These are phyloP conservation scores for Lymantria monacha DNA, from an alignment of 2,888 invertebrate genomes.

Conservation along the genomic window DNA sequence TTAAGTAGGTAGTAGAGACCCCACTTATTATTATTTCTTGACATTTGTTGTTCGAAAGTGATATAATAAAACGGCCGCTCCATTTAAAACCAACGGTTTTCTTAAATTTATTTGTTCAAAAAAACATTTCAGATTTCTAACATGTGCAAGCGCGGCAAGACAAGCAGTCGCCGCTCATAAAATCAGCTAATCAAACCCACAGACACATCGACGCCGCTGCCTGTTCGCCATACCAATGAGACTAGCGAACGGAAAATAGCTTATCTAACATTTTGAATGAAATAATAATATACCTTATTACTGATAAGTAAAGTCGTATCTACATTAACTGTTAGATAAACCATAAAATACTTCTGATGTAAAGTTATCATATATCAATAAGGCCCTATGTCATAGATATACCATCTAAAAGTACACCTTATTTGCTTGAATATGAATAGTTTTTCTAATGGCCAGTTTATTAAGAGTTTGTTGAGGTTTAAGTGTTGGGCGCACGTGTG, in stretches of 20 bases:
- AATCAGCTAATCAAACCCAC: slow-evolving; percentile 74
- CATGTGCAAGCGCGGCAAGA: slow-evolving; percentile 33
- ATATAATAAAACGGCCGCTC: not conserved
- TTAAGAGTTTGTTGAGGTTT: slow-evolving; percentile 44
- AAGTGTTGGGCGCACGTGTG: slow-evolving; percentile 73
- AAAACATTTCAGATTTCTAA: slow-evolving; percentile 22
- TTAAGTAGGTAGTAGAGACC: too few species aligned
- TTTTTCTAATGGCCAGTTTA: slow-evolving; percentile 28
- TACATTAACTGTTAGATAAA: slow-evolving; percentile 26
- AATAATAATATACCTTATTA: slow-evolving; percentile 35
- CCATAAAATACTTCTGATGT: slow-evolving; percentile 56
- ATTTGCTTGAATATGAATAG: slow-evolving; percentile 24
- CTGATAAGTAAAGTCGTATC: slow-evolving; percentile 29
- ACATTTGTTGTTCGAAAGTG: too few species aligned
- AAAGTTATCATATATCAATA: slow-evolving; percentile 45
- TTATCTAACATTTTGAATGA: slow-evolving; percentile 28
- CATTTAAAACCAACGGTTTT: not conserved
- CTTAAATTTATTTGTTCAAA: slow-evolving; percentile 12
- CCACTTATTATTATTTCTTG: too few species aligned
- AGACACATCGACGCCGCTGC: slow-evolving; percentile 77
- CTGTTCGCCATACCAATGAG: slow-evolving; percentile 67
- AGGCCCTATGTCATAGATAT: slow-evolving; percentile 38
- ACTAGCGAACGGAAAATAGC: slow-evolving; percentile 38
- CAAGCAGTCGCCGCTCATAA: slow-evolving; percentile 64
- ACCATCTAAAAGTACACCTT: slow-evolving; percentile 27